Evolutionary conservation across 2,113 vertebrate species (phyloP).

Genomic region (Lota lota): DNA sequence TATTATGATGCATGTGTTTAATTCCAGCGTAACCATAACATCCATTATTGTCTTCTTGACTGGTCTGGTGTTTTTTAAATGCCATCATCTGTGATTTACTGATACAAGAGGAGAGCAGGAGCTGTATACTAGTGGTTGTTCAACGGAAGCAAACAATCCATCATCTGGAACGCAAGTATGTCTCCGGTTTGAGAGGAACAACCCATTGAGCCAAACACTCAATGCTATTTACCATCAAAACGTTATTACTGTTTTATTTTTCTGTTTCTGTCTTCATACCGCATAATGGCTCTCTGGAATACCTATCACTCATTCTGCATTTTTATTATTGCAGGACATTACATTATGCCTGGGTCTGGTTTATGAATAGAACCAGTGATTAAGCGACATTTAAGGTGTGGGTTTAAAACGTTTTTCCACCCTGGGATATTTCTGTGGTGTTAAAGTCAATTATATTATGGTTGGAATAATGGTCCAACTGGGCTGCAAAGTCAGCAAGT

Average conservation of each 20-base stretch:
- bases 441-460: no score
- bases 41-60: background rate
- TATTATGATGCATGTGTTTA: background rate
- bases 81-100: background rate
- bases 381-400: no score
- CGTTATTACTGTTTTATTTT: conserved; percentile 44
- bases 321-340: conserved; percentile 27
- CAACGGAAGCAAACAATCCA: background rate
- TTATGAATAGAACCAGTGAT: conserved; percentile 20
- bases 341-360: conserved; percentile 8
- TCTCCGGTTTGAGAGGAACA: background rate
- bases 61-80: background rate
- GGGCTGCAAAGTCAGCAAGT: no score
- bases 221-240: conserved; percentile 7
- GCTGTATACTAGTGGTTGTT: background rate
- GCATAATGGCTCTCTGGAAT: conserved; percentile 21
- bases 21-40: background rate
- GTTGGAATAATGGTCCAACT: no score
- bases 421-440: no score
- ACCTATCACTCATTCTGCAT: conserved; percentile 29
- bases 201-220: conserved; percentile 6
- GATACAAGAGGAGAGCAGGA: background rate
- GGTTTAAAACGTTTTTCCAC: no score
- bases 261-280: conserved; percentile 32
- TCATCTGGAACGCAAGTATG: background rate